Conservation (phyloP, 2,113 vertebrate genomes). For the Triplophysa rosa region DNA sequence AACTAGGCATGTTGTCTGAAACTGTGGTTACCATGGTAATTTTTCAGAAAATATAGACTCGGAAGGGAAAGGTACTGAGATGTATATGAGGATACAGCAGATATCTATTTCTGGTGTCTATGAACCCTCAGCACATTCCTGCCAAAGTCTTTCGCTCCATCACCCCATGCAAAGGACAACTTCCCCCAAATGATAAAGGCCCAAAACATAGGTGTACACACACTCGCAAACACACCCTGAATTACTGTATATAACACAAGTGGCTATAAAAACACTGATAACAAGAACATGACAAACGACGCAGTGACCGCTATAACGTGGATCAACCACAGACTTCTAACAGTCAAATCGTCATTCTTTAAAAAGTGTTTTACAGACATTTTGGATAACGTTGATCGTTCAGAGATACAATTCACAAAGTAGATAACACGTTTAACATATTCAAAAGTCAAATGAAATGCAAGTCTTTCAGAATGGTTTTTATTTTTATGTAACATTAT, state of each 20-base stretch:
- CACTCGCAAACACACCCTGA: neutral
- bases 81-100: neutral
- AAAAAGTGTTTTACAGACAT: neutral
- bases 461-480: too few species aligned
- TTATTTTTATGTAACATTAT: too few species aligned
- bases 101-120: slow-evolving; percentile 31
- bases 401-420: neutral
- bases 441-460: neutral
- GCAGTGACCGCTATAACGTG: neutral
- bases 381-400: too few species aligned
- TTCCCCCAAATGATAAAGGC: slow-evolving; percentile 59
- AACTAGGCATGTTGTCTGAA: neutral
- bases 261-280: slow-evolving; percentile 49
- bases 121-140: slow-evolving; percentile 37
- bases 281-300: slow-evolving; percentile 8
- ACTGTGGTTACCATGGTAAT: slow-evolving; percentile 20
- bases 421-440: neutral
- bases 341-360: neutral
- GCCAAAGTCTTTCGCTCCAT: slow-evolving; percentile 27
- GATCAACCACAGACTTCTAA: neutral
- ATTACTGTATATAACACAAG: neutral
- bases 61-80: neutral
- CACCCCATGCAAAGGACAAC: slow-evolving; percentile 51
- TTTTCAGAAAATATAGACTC: neutral
- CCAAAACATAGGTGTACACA: slow-evolving; percentile 6